Conservation (phyloP, 2,113 vertebrate genomes). For the Eubucco bourcierii region DNA sequence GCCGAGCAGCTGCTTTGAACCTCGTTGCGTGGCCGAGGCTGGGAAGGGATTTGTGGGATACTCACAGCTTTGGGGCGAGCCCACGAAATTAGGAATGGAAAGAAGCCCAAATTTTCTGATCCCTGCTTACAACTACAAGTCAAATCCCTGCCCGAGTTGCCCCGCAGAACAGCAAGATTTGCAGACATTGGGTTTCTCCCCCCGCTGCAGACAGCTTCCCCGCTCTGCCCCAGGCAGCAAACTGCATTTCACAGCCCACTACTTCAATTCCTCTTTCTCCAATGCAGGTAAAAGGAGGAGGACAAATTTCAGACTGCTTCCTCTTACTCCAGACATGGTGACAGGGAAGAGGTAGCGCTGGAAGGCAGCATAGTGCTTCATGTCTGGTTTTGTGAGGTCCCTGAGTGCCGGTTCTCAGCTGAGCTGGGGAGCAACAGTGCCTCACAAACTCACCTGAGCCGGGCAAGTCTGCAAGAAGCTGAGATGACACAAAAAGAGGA, state of each 20-base stretch:
- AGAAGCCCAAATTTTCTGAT: neutral
- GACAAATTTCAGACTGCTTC: neutral
- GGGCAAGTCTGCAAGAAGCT: neutral
- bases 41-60: neutral
- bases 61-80: neutral
- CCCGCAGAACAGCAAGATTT: neutral
- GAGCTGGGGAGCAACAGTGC: neutral
- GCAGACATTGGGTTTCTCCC: neutral
- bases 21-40: neutral
- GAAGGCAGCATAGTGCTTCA: neutral
- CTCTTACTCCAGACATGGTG: neutral
- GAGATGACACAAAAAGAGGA: neutral
- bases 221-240: neutral
- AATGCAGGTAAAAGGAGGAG: neutral
- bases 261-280: conserved; percentile 17
- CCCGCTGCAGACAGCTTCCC: neutral
- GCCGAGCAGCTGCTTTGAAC: neutral
- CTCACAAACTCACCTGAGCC: accelerated
- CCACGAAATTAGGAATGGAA: neutral
- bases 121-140: neutral
- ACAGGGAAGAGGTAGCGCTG: neutral
- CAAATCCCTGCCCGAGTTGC: neutral
- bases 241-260: neutral
- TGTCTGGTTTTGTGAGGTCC: neutral
- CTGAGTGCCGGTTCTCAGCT: accelerated